Evolutionary conservation across 2,888 invertebrate genomes (phyloP), one percentile per base, ranked within the genome.

Genomic region (Volucella bombylans): DNA sequence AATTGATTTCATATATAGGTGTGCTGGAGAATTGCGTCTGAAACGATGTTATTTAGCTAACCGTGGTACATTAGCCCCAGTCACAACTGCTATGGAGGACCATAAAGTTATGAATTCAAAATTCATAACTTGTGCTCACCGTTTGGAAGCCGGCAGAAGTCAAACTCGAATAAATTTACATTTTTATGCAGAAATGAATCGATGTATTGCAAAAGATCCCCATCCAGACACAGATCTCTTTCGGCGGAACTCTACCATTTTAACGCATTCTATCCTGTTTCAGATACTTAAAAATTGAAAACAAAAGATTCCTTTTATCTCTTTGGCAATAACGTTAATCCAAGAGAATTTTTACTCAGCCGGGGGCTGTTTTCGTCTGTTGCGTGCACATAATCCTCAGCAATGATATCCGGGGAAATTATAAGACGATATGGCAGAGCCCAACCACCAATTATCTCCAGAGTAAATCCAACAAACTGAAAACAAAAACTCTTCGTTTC

Each of bases 401-500:
- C 83, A 83, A 80, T 83, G 83, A 83, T 83, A 83, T 83, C 83
- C 83, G 83, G 83, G 65, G 69, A 73, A 85, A 77, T 85, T 81
- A 77, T 77, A 85, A 85, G 80, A 76, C 74, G 80, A 85, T 85
- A 85, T 81, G 54, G 67, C 55, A 71, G 31, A 31, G 71, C 61
- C 77, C 85, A 85, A 85, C 85, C 72, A 57, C 72, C 81, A 85
- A 85, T 85, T 85, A 85, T 81, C 67, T 38, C n/a, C 41, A 68
- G 62, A 41, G 45, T 8, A 68, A 47, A 49, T 47, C 38, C 45
- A 49, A 15, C 31, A 9, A 59, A 18, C 6, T 54, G 31, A 39
- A 45, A 12, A 55, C 47, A 57, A 43, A 76, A 64, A 38, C 45
- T 47, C 45, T 52, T 39, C 49, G 47, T 39, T 10, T 49, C 31